Base-by-base conservation (phyloP, 2,113 vertebrate species). In the Onychorhynchus coronatus region DNA sequence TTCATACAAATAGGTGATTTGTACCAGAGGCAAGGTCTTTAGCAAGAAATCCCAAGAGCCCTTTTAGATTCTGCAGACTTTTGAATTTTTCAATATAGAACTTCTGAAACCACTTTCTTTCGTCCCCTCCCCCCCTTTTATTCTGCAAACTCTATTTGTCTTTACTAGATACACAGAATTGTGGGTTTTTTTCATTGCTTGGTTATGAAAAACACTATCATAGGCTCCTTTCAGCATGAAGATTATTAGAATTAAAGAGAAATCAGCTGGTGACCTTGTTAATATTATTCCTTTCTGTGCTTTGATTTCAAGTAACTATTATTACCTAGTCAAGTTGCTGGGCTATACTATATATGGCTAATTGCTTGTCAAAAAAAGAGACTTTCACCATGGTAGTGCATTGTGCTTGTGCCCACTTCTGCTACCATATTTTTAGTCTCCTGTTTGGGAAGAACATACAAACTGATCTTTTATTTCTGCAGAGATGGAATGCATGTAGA, bases 1-100 rank as follows among this genome's bases (percentile, higher is more conserved):
- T 91, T 93, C 67, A 52, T 85, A 85, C 16, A 80, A 91, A 79
- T 66, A 91, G 56, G 61, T 92, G 90, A 63, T 77, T 67, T 79
- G 46, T 68, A 77, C 50, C 30, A 88, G 41, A 58, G 67, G 67
- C 82, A 89, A 91, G 20, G 52, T 85, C 91, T 96, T 81, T 25
- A 71, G 33, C 46, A 75, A 56, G 35, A 68, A 89, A 74, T 93
- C 28, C 31, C 62, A 62, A 55, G 82, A 70, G n/a, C 10, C 16
- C 14, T 84, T 66, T 56, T 35, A 14, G 33, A 8, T 71, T 94
- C 44, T 67, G 20, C 27, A 58, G 49, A 23, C 52, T 62, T 94
- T 6, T 70, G 46, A 77, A 50, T 92, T 87, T 62, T 73, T 46
- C 33, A 58, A 20, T 44, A 19, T 31, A 47, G 28, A 49, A 41